phyloP scores from a whole-genome alignment of 2,113 vertebrate genomes.

The Anoplopoma fimbria region DNA sequence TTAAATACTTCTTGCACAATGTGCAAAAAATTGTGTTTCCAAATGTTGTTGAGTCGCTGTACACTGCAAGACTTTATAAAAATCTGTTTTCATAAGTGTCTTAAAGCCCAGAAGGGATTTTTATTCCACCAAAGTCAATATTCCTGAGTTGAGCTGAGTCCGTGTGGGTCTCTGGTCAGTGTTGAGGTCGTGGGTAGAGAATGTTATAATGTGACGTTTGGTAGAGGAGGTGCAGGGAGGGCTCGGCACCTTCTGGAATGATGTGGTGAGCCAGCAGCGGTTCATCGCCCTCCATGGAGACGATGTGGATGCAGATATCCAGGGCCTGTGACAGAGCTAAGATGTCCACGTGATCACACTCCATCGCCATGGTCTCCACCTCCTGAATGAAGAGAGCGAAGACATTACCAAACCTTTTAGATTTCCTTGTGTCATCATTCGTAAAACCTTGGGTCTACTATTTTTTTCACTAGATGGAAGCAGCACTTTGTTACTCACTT shows the following conservation, averaged over 20 bases:
- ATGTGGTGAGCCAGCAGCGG: constrained; percentile 79
- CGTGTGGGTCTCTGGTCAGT: constrained; percentile 17
- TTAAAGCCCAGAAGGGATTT: constrained; percentile 2
- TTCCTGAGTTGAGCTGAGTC: constrained; percentile 56
- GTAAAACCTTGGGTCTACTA: not conserved
- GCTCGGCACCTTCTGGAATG: constrained; percentile 84
- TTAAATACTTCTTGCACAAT: constrained; percentile 34
- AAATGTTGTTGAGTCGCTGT: constrained; percentile 17
- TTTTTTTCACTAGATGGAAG: constrained; percentile 55
- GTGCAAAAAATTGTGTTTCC: constrained; percentile 26
- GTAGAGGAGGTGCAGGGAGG: constrained; percentile 83
- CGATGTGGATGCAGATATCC: constrained; percentile 82
- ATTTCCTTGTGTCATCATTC: not conserved
- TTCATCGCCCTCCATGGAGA: constrained; percentile 78
- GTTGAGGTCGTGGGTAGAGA: constrained; percentile 73
- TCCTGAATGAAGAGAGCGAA: constrained; percentile 76
- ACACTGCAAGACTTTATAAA: constrained; percentile 60
- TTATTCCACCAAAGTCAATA: constrained; percentile 28
- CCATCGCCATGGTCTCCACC: constrained; percentile 84
- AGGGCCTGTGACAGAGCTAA: constrained; percentile 86
- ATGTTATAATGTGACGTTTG: constrained; percentile 86
- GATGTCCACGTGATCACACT: constrained; percentile 87
- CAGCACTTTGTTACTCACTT: constrained; percentile 73
- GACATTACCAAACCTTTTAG: not conserved
- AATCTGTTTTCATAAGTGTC: constrained; percentile 32